Conservation (phyloP, 2,113 vertebrate species). For the Opisthocomus hoazin region DNA sequence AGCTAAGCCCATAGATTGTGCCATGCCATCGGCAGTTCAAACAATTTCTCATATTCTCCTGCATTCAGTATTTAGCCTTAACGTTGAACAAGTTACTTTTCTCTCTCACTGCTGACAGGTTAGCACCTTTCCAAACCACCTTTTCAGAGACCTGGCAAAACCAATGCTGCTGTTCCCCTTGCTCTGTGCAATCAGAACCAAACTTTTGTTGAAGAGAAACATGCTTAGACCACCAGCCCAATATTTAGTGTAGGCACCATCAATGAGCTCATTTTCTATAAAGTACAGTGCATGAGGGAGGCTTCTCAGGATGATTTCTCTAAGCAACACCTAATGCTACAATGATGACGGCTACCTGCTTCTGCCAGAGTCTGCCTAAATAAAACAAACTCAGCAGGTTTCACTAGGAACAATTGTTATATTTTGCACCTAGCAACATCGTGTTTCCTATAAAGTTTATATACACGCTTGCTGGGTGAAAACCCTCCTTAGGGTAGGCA, state of each 20-base stretch:
- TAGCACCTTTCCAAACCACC: background rate
- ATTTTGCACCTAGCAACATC: background rate
- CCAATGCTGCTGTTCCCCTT: background rate
- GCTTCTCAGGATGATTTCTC: background rate
- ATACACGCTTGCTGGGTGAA: background rate
- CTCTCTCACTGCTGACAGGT: background rate
- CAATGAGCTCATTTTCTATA: background rate
- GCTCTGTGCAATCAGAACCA: background rate
- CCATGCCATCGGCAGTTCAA: background rate
- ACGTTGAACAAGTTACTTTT: background rate
- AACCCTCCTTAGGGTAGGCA: rapidly evolving
- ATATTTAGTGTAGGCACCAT: background rate
- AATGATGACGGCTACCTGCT: background rate
- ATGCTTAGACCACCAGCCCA: background rate
- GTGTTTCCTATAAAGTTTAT: background rate
- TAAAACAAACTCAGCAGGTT: background rate
- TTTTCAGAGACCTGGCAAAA: background rate
- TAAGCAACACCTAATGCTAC: background rate
- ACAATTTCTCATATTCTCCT: background rate
- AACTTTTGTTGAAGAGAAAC: background rate
- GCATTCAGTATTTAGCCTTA: background rate
- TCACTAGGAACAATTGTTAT: background rate
- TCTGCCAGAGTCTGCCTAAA: background rate
- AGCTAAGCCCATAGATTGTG: background rate
- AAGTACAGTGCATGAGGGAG: background rate